These are phyloP conservation scores for Holothuria scabra DNA, from an alignment of 53 echinoderm and acorn worm genomes.

Conservation along the genomic window DNA sequence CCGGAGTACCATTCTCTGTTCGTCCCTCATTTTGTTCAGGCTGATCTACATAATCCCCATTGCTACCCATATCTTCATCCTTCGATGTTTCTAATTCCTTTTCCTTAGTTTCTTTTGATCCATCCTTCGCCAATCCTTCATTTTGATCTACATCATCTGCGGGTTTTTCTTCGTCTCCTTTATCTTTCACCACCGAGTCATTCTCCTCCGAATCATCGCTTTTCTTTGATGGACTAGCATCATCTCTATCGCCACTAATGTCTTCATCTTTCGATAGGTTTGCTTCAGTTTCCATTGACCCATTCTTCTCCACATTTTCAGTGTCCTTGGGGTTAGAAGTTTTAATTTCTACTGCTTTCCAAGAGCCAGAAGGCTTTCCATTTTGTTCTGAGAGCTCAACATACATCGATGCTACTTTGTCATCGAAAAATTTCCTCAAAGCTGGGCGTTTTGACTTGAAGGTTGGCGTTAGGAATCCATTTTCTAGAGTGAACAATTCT, in stretches of 20 bases:
- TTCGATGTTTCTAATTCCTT: no score
- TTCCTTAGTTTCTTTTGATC: neutral
- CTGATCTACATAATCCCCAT: neutral
- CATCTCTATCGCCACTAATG: neutral
- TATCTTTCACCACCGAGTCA: neutral
- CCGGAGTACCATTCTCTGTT: neutral
- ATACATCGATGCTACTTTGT: conserved; percentile 60
- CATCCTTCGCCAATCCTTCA: neutral
- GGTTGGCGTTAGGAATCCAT: conserved; percentile 86
- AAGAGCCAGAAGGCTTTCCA: no score
- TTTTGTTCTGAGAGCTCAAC: neutral
- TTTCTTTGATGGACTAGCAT: no score
- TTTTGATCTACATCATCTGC: neutral
- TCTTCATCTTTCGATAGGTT: neutral
- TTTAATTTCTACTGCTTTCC: neutral
- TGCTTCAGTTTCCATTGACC: neutral
- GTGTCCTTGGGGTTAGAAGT: no score
- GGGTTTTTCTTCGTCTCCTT: neutral
- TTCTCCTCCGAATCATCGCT: neutral
- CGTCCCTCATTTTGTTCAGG: no score
- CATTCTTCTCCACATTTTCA: neutral
- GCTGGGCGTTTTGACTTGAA: conserved; percentile 82
- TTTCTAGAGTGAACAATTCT: conserved; percentile 79
- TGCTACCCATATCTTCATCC: neutral
- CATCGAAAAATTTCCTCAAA: conserved; percentile 55